Base-by-base conservation (phyloP, 2,113 vertebrate species). In the Zosterops lateralis region DNA sequence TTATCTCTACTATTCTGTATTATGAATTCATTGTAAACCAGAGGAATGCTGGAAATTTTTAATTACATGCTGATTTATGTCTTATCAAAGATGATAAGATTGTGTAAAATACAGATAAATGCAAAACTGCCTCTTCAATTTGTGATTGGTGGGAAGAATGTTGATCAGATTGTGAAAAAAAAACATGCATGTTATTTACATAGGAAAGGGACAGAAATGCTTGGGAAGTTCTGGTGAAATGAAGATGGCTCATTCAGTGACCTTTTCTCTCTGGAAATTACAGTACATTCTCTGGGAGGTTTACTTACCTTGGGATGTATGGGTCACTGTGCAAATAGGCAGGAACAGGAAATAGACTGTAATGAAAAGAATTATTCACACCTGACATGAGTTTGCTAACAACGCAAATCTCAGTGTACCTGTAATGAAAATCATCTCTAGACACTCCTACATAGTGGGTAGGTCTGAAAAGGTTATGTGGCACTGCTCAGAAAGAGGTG, bases 221-320 rank as follows among this genome's bases (percentile, higher is more conserved):
- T 75, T 70, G 76, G 64, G 42, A 86, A 48, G 68, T 51, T 77
- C 53, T 56, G 36, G 10, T 40, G 48, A 64, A 62, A 64, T 74
- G n/a, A 31, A 60, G 48, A 56, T 32, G 38, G 17, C 28, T 47
- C 18, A 54, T 64, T 48, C 1, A 2, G 28, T 81, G 68, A 74
- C 76, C 75, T 94, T 86, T 92, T 64, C 38, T 50, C 38, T 48
- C 60, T 90, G 68, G 53, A 86, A 92, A 65, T 66, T 21, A 31
- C 56, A 74, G 34, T 44, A 17, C 5, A 1, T 90, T 73, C 51
- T n/a, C 42, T 74, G 64, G 64, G 56, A 91, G 48, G 15, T 54
- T 80, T 60, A 32, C 64, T 62, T 73, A 26, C 38, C 32, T 1
- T n/a, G 44, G 4, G 14, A 2, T 29, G 14, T 9, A 1, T 17